Conservation (phyloP, 2,113 vertebrate species). For the Plecturocebus donacophilus region DNA sequence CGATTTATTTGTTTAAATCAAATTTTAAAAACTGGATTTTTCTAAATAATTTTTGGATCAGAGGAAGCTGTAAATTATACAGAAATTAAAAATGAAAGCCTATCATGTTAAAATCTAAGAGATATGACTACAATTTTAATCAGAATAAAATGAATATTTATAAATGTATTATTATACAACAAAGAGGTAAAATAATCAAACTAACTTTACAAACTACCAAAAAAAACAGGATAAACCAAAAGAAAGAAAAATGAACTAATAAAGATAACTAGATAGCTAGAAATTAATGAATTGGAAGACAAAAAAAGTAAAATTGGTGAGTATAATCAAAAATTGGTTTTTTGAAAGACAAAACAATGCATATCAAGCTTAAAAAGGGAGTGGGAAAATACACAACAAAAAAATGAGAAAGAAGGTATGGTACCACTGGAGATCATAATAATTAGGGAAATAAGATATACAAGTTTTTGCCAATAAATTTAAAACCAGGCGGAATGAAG, state of each 20-base stretch:
- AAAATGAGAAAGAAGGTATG: neutral
- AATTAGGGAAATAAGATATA: neutral
- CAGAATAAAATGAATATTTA: neutral
- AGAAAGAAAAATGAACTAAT: neutral
- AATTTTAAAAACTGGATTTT: neutral
- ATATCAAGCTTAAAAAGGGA: neutral
- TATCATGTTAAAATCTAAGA: neutral
- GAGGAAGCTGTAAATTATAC: neutral
- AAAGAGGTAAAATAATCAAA: neutral
- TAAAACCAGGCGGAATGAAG: neutral
- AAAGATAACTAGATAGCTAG: neutral
- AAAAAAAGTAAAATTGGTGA: neutral
- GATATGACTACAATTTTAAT: neutral
- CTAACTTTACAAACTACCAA: neutral
- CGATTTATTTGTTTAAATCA: neutral
- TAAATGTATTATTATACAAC: neutral
- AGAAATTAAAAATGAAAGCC: neutral
- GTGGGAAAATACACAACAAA: neutral
- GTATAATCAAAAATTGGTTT: neutral
- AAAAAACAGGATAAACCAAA: neutral
- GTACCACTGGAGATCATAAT: neutral
- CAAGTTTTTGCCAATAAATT: neutral
- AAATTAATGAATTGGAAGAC: neutral
- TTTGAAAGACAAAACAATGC: neutral
- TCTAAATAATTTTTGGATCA: neutral